Conservation (phyloP, 2,797 vertebrate species). For the Oceanodroma leucorhoa region DNA sequence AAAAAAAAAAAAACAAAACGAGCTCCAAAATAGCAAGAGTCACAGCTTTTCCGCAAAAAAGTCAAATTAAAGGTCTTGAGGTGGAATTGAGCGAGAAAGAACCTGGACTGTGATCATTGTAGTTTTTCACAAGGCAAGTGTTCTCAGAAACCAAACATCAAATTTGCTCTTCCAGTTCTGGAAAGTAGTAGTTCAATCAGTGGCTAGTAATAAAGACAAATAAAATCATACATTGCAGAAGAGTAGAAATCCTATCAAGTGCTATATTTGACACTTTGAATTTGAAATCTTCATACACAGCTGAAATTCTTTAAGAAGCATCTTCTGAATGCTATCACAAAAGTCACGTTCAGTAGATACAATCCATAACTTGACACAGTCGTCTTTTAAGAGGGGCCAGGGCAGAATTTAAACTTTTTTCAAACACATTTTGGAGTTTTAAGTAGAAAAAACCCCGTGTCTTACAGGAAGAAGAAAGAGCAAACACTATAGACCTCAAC, state of each 20-base stretch:
- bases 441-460: background rate
- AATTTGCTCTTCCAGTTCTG: background rate
- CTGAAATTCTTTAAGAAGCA: background rate
- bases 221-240: background rate
- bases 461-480: background rate
- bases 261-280: background rate
- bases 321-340: background rate
- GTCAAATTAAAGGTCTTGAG: background rate
- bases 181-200: background rate
- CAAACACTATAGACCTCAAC: background rate
- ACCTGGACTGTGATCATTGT: accelerated
- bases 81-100: background rate
- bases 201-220: background rate
- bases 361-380: background rate
- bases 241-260: background rate
- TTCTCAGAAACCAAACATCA: background rate
- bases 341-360: background rate
- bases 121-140: background rate
- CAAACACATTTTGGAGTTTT: background rate
- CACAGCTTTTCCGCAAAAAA: background rate
- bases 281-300: background rate
- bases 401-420: background rate
- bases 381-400: background rate
- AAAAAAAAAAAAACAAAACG: background rate
- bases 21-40: background rate